These are phyloP conservation scores for Physocephala rufipes DNA, from an alignment of 2,888 invertebrate species.

Conservation along the genomic window DNA sequence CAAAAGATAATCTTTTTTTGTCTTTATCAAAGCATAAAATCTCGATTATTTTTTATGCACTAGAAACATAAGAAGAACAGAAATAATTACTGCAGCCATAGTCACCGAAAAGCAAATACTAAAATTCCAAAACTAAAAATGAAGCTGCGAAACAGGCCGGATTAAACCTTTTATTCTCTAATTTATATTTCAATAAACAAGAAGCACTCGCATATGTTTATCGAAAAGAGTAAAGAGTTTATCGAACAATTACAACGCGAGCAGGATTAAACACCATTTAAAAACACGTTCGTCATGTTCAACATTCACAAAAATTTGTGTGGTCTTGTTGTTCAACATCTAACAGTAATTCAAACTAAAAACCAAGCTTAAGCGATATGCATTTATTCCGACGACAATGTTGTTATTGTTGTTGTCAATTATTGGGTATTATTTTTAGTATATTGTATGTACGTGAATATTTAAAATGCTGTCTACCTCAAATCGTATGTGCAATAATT, in stretches of 20 bases:
- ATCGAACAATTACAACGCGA: not conserved
- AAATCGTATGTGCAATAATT: not conserved
- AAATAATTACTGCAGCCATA: too few relatives aligned
- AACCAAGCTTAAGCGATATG: not conserved
- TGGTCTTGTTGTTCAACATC: not conserved
- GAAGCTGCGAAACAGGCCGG: too few relatives aligned
- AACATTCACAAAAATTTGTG: constrained; percentile 13
- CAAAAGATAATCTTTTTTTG: too few relatives aligned
- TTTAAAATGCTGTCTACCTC: not conserved
- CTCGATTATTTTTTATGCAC: too few relatives aligned
- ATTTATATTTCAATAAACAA: too few relatives aligned
- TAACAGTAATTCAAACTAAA: not conserved
- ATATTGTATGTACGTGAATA: constrained; percentile 18
- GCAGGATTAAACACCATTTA: constrained; percentile 15
- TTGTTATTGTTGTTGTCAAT: constrained; percentile 2
- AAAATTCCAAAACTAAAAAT: too few relatives aligned
- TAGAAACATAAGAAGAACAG: too few relatives aligned
- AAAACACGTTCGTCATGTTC: constrained; percentile 25
- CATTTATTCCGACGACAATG: not conserved
- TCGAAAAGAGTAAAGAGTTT: not conserved
- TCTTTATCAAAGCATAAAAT: too few relatives aligned
- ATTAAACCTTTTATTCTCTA: too few relatives aligned
- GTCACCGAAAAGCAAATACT: too few relatives aligned
- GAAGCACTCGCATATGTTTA: too few relatives aligned
- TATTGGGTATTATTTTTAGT: constrained; percentile 17